phyloP scores from a whole-genome alignment of 2,113 vertebrate genomes.

The Mesocricetus auratus region DNA sequence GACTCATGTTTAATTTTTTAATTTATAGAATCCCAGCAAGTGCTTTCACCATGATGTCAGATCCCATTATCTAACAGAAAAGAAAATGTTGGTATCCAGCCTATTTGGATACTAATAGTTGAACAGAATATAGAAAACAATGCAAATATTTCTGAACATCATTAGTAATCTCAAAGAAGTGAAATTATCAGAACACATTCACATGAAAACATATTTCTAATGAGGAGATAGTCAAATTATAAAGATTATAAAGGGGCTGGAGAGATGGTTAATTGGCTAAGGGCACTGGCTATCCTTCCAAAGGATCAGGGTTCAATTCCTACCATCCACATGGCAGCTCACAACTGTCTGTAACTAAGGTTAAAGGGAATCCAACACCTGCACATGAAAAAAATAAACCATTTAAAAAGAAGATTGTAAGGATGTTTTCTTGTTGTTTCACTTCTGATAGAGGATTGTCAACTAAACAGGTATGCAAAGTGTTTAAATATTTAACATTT shows the following conservation, averaged over 20 bases:
- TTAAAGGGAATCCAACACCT: too few species aligned
- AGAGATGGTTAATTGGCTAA: too few species aligned
- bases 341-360: too few species aligned
- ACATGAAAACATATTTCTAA: not conserved
- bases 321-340: too few species aligned
- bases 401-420: too few species aligned
- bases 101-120: not conserved
- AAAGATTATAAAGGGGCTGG: not conserved
- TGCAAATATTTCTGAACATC: not conserved
- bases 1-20: slow-evolving; percentile 7
- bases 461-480: too few species aligned
- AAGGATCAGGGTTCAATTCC: too few species aligned
- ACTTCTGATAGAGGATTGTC: not conserved
- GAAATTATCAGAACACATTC: not conserved
- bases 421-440: not conserved
- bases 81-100: not conserved
- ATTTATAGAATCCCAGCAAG: not conserved
- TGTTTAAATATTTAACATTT: too few species aligned
- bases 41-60: not conserved
- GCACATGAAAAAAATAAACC: too few species aligned
- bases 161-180: not conserved
- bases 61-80: not conserved
- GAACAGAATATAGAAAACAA: not conserved
- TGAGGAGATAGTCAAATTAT: not conserved
- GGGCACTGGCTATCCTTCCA: too few species aligned